Base-by-base conservation (phyloP, 1,140 invertebrate species). In the Bombyx mandarina region DNA sequence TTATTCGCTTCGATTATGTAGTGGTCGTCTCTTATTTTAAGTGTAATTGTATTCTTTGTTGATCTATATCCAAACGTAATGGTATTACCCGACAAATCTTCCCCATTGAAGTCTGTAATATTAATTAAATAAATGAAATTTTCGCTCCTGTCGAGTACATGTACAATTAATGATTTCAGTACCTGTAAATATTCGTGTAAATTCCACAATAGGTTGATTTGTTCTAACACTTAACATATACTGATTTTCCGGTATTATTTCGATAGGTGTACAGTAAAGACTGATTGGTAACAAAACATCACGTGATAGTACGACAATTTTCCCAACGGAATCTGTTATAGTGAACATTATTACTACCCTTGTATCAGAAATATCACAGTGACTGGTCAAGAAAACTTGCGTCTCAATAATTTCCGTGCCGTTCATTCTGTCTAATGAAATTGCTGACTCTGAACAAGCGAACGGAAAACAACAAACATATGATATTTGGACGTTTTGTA, bases 331-430 rank as follows among this genome's bases (percentile, higher is more conserved):
- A 63, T 84, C 71, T 9, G 69, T 81, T 18, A 84, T 63, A 12
- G 78, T 79, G 12, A 85, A 73, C 45, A 76, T 47, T 43, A 84
- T 73, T 61, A 69, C 72, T 3, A 84, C 66, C n/a, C 54, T 60
- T 10, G 65, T 67, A 10, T 80, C 65, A 8, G 73, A 67, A 35
- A 85, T 64, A 65, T 75, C 74, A 5, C 58, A 52, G 57, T 76
- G 65, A 12, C 60, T 71, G 6, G 61, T 54, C 22, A 85, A 42
- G 47, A 77, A 75, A 18, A 86, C 67, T 53, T 77, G 69, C 6
- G 71, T 80, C 62, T 87, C 78, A 43, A 85, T 61, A 47, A 84
- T 84, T 74, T 85, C 79, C 44, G 76, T 82, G 0, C 75, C 79
- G 63, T 87, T 83, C 7, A 87, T 62, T 42, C 57, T 65, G 9